Evolutionary conservation across 2,797 vertebrate genomes (phyloP).

Genomic region (Chloroceryle inda): DNA sequence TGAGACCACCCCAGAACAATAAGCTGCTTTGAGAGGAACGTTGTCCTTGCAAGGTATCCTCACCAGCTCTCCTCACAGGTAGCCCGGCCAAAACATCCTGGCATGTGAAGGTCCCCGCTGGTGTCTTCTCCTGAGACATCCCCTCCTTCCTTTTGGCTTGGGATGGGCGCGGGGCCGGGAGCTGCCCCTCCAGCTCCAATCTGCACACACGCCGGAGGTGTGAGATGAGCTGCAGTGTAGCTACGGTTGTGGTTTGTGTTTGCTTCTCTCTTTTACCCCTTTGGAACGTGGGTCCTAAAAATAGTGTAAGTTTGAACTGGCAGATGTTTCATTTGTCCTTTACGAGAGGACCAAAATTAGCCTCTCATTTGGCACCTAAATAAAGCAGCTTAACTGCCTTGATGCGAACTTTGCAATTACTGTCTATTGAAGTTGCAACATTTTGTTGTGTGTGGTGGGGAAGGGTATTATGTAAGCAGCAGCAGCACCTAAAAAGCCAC

Average conservation of each 20-base stretch:
- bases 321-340: constrained; percentile 82
- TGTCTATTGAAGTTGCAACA: constrained; percentile 42
- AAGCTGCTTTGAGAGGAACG: not conserved
- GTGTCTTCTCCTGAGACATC: not conserved
- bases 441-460: constrained; percentile 35
- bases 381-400: constrained; percentile 77
- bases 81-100: not conserved
- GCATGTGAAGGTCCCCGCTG: not conserved
- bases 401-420: constrained; percentile 73
- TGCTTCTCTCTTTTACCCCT: constrained; percentile 37
- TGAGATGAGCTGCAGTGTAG: not conserved
- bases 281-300: constrained; percentile 76
- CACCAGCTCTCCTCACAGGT: not conserved
- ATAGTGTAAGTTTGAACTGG: constrained; percentile 78
- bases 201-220: not conserved
- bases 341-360: constrained; percentile 79
- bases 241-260: not conserved
- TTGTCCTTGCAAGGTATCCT: not conserved
- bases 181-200: not conserved
- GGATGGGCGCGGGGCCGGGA: not conserved
- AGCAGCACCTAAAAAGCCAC: constrained; percentile 5
- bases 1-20: not conserved
- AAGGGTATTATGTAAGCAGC: not conserved
- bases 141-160: no score
- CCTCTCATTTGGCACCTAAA: constrained; percentile 81